Percentiles rank a stretch among this genome's conserved stretches.
Evolutionary conservation across 2,888 invertebrate genomes (phyloP).

Genomic region (Tenthredo notha): DNA sequence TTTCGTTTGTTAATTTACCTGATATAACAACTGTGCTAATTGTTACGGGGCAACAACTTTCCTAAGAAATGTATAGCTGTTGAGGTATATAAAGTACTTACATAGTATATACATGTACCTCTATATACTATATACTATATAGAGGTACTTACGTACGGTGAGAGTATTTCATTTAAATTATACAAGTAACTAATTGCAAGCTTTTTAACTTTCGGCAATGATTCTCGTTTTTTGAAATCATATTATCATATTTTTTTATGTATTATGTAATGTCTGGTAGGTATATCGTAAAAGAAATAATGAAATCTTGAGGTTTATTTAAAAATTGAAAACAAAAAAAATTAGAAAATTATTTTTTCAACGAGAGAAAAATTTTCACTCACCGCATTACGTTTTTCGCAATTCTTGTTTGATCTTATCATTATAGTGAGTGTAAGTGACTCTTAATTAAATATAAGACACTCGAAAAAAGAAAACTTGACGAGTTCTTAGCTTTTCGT

Average conservation of each 20-base stretch:
- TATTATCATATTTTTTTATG: too few species aligned
- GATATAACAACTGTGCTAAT: not conserved
- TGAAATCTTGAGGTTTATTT: too few species aligned
- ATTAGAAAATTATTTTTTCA: too few species aligned
- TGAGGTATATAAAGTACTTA: too few species aligned
- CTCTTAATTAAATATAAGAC: conserved; percentile 8
- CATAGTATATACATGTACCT: too few species aligned
- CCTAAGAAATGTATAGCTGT: not conserved
- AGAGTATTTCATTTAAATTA: not conserved
- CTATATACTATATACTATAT: too few species aligned
- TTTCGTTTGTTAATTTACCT: not conserved
- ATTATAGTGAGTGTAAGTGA: conserved; percentile 2
- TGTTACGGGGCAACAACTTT: not conserved
- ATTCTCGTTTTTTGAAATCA: too few species aligned
- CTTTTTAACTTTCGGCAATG: not conserved
- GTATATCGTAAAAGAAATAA: too few species aligned
- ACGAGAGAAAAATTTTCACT: not conserved
- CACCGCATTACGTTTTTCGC: not conserved
- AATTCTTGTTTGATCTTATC: conserved; percentile 40
- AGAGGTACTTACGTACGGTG: not conserved
- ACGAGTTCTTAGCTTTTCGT: not conserved
- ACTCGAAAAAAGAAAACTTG: not conserved
- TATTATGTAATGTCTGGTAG: too few species aligned
- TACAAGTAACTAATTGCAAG: not conserved
- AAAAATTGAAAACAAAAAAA: too few species aligned